These are phyloP conservation scores for Lasioglossum villosulum DNA, from an alignment of 2,888 invertebrate species.

Conservation along the genomic window DNA sequence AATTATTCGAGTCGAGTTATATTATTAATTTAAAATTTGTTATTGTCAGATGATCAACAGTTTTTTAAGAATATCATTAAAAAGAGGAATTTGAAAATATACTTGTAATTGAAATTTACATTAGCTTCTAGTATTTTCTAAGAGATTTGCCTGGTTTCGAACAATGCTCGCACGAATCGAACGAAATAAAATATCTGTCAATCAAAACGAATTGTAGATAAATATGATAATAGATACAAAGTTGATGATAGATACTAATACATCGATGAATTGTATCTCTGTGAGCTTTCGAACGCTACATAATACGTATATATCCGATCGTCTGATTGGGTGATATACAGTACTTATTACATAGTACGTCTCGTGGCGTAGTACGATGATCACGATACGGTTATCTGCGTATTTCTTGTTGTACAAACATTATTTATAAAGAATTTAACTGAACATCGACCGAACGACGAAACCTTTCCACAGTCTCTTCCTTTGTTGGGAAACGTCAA, in stretches of 20 bases:
- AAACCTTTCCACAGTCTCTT: not conserved
- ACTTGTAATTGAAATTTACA: not conserved
- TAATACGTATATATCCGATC: not conserved
- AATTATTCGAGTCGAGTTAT: not conserved
- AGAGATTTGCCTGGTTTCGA: not conserved
- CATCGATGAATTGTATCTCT: not conserved
- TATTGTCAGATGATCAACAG: not conserved
- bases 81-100: not conserved
- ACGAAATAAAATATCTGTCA: not conserved
- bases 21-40: not conserved
- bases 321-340: too few relatives aligned
- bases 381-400: conserved; percentile 6
- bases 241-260: too few relatives aligned
- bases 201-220: not conserved
- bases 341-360: not conserved
- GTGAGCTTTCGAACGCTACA: not conserved
- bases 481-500: not conserved
- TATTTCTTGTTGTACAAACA: not conserved
- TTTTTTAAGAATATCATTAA: too few relatives aligned
- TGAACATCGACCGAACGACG: not conserved
- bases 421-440: not conserved
- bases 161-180: not conserved
- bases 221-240: not conserved
- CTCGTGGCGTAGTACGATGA: not conserved
- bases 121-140: not conserved